Evolutionary conservation across 2,888 invertebrate genomes (phyloP).

Genomic region (Cerceris ruficornis): DNA sequence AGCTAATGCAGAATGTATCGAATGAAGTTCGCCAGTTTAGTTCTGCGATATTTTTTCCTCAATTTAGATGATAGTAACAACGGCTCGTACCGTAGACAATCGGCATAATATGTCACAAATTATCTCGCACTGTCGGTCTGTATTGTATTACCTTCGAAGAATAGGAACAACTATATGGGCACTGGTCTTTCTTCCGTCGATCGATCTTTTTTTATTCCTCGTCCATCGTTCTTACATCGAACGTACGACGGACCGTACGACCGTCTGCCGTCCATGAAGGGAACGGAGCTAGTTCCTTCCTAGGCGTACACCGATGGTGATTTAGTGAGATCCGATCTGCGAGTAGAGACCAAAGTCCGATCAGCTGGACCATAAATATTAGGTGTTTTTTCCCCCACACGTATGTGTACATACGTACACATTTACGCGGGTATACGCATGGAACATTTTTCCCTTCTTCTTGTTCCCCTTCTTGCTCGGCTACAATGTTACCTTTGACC

Average conservation of each 20-base stretch:
- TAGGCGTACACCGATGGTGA: slow-evolving; percentile 71
- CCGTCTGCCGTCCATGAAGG: slow-evolving; percentile 51
- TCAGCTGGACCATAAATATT: slow-evolving; percentile 77
- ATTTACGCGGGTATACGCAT: slow-evolving; percentile 1
- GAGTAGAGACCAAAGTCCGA: slow-evolving; percentile 68
- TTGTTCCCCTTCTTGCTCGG: slow-evolving; percentile 19
- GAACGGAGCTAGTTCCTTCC: slow-evolving; percentile 68
- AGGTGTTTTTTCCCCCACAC: slow-evolving; percentile 61
- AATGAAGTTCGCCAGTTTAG: no score
- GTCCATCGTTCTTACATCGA: slow-evolving; percentile 53
- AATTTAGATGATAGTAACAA: not conserved
- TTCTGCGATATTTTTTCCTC: no score
- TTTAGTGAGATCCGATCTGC: slow-evolving; percentile 73
- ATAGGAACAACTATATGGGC: slow-evolving; percentile 26
- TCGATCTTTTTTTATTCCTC: slow-evolving; percentile 41
- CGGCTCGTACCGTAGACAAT: slow-evolving; percentile 1
- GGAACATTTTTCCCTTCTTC: slow-evolving; percentile 9
- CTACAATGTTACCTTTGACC: slow-evolving; percentile 60
- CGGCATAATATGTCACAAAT: slow-evolving; percentile 28
- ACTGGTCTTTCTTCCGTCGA: slow-evolving; percentile 43
- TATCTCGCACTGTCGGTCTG: not conserved
- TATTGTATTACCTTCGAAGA: slow-evolving; percentile 8
- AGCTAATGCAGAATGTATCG: no score
- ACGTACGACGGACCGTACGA: slow-evolving; percentile 57
- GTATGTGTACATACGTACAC: slow-evolving; percentile 1